Evolutionary conservation across 2,888 invertebrate genomes (phyloP).

Genomic region (Conus canariensis): DNA sequence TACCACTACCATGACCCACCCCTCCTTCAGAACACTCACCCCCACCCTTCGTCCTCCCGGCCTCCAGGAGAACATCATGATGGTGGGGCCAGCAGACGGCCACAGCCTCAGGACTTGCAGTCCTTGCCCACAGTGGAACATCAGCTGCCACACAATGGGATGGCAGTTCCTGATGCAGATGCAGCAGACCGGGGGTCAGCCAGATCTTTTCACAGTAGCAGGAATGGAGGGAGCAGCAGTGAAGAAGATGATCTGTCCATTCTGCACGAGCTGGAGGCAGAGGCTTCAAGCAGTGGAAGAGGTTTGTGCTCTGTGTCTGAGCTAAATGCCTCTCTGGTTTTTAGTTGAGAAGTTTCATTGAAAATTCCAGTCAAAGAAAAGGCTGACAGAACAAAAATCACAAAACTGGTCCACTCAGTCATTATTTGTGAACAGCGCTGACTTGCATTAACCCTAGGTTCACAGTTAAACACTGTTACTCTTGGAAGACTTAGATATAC

Average conservation of each 20-base stretch:
- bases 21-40: slow-evolving; percentile 22
- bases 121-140: not conserved
- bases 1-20: slow-evolving; percentile 1
- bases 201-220: slow-evolving; percentile 31
- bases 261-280: slow-evolving; percentile 52
- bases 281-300: slow-evolving; percentile 43
- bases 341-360: too few species aligned
- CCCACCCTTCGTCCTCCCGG: not conserved
- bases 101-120: not conserved
- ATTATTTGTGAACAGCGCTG: too few species aligned
- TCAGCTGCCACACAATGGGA: not conserved
- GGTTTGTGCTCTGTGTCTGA: slow-evolving; percentile 30
- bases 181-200: slow-evolving; percentile 28
- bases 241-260: slow-evolving; percentile 51
- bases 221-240: slow-evolving; percentile 26
- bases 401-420: too few species aligned
- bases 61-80: not conserved
- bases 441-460: too few species aligned
- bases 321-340: too few species aligned
- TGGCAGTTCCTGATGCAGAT: not conserved
- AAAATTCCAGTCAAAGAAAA: too few species aligned
- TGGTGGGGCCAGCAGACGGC: not conserved
- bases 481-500: too few species aligned
- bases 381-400: too few species aligned
- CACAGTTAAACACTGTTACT: too few species aligned